Evolutionary conservation across 2,888 invertebrate species (phyloP), one percentile per base, ranked within the genome.

Genomic region (Formica aserva): DNA sequence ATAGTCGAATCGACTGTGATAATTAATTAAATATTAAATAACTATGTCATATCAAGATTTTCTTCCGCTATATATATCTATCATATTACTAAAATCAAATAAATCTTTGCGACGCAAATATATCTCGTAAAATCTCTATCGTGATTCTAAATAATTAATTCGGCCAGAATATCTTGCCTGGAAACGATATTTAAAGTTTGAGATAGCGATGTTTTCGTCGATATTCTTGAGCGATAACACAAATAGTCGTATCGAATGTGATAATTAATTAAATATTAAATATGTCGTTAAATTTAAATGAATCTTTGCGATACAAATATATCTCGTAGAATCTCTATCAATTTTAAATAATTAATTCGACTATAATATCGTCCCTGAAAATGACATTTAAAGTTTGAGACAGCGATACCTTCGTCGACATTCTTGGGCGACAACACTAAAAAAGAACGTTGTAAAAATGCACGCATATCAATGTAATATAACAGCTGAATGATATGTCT

Each of bases 401-500:
- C 45, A n/a, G n/a, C 8, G 29, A 6, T 9, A 11, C 1, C n/a
- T 41, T n/a, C 18, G 22, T 41, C 15, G 6, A 57, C 15, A 18
- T 57, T 78, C 22, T 11, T 32, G 13, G 3, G 4, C 48, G 29
- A 15, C 22, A 6, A 29, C 9, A 45, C 18, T 71, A 78, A 71
- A 78, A 78, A 71, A 57, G 71, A 78, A 22, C 26, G 71, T 60
- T 57, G 60, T 71, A 78, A 71, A 32, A 35, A 71, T 18, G 32
- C 32, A 78, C 22, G 55, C 57, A 63, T 29, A 77, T 83, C 82
- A 29, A 18, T 35, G 32, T 82, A 72, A 83, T 72, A 29, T 48
- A 76, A 82, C 78, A 72, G 83, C 15, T 71, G 67, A 88, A 83
- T 22, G 85, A 83, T 82, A 81, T 32, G 48, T 41, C 15, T 18